Evolutionary conservation across 2,113 vertebrate genomes (phyloP).

Genomic region (Prunella fulvescens): DNA sequence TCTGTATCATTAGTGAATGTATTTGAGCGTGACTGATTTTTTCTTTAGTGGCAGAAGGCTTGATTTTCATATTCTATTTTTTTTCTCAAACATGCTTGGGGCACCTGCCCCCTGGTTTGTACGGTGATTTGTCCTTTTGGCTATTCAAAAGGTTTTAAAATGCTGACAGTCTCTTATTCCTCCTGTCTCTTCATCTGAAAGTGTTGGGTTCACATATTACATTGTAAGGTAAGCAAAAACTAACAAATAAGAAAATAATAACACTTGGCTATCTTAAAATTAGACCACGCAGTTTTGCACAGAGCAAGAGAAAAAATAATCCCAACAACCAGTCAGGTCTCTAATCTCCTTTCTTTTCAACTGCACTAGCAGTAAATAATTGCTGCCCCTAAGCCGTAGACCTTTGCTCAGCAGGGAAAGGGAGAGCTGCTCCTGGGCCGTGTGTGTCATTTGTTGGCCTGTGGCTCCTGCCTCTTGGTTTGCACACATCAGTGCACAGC

Average conservation of each 20-base stretch:
- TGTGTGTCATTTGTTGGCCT: background rate
- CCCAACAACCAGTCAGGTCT: background rate
- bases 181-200: background rate
- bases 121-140: background rate
- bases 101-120: background rate
- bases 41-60: background rate
- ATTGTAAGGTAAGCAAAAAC: background rate
- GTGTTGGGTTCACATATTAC: background rate
- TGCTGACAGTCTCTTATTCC: background rate
- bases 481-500: background rate
- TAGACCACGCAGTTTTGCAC: background rate
- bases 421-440: background rate
- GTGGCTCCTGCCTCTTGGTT: background rate
- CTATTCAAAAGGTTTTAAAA: background rate
- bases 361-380: background rate
- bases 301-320: background rate
- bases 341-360: background rate
- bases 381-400: background rate
- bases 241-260: background rate
- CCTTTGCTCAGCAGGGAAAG: background rate
- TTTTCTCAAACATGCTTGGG: background rate
- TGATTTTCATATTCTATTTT: background rate
- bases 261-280: background rate
- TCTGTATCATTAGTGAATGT: background rate
- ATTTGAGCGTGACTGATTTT: background rate